phyloP scores from a whole-genome alignment of 2,113 vertebrate genomes.

The Paratilapia polleni region DNA sequence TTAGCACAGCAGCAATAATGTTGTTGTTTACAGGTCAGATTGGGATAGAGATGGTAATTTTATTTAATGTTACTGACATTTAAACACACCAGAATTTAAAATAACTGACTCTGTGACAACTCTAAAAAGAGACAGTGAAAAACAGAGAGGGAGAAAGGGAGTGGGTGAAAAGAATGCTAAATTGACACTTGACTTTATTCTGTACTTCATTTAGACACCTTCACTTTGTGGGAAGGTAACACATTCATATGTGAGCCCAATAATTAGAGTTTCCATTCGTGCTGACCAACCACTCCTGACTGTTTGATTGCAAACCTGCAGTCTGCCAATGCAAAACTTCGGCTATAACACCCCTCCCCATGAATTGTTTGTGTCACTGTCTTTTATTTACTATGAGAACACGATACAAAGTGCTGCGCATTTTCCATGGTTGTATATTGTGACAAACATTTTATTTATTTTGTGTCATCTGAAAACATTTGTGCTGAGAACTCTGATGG shows the following conservation, averaged over 20 bases:
- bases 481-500: too few relatives aligned
- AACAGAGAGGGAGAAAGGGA: neutral
- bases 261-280: constrained; percentile 1
- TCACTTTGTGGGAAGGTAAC: neutral
- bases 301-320: neutral
- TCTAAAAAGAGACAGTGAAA: constrained; percentile 1
- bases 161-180: neutral
- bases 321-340: neutral
- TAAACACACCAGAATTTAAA: constrained; percentile 5
- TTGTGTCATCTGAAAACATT: too few relatives aligned
- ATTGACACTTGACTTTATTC: neutral
- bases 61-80: constrained; percentile 27
- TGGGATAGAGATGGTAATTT: neutral
- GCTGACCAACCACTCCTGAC: neutral
- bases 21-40: constrained; percentile 22
- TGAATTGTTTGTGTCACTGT: neutral
- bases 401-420: too few relatives aligned
- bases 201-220: constrained; percentile 3
- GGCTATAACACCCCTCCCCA: neutral
- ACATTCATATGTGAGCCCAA: neutral
- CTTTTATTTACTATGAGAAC: neutral
- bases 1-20: neutral
- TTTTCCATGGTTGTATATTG: neutral
- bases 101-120: neutral
- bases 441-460: neutral